Evolutionary conservation across 2,888 invertebrate species (phyloP), one percentile per base, ranked within the genome.

Genomic region (Drosophila buzzatii): DNA sequence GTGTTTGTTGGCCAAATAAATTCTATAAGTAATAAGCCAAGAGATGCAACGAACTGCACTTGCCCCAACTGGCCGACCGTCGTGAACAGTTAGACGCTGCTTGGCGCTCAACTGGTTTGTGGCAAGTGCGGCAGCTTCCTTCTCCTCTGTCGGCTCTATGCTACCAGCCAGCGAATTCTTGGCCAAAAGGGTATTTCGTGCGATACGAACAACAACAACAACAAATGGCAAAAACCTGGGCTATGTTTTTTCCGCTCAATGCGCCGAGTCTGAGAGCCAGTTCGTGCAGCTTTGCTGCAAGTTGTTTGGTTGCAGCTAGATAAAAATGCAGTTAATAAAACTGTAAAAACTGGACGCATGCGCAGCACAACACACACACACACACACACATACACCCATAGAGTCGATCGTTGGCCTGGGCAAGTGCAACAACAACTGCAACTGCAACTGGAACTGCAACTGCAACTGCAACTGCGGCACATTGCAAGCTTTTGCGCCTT

Each of bases 301-400:
- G 88, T 79, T 79, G 70, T 70, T 69, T 75, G 70, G 76, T 20
- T 68, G 53, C 73, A 66, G 73, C 90, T 82, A 88, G 90, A 90
- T 88, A 90, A 89, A 90, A 87, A 89, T 89, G 91, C 90, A 91
- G 91, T 90, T 91, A 91, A 90, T 82, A 85, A 89, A 91, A 91
- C 91, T 91, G 91, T 91, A 91, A 91, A 91, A 91, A 91, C 91
- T 91, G 91, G 91, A 91, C 91, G 91, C 91, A 91, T 91, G 91
- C 91, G 89, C 90, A 88, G 68, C 79, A 81, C 79, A 82, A 16
- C 76, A 76, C 47, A 70, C 18, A 53, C 51, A 55, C 37, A 51
- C 47, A 57, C 42, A 44, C 45, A 61, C 35, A 53, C n/a, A 60
- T 20, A 70, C 44, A 72, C 45, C 65, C 35, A 69, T 39, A 61